Evolutionary conservation across 2,888 invertebrate genomes (phyloP).

Genomic region (Serripes groenlandicus): DNA sequence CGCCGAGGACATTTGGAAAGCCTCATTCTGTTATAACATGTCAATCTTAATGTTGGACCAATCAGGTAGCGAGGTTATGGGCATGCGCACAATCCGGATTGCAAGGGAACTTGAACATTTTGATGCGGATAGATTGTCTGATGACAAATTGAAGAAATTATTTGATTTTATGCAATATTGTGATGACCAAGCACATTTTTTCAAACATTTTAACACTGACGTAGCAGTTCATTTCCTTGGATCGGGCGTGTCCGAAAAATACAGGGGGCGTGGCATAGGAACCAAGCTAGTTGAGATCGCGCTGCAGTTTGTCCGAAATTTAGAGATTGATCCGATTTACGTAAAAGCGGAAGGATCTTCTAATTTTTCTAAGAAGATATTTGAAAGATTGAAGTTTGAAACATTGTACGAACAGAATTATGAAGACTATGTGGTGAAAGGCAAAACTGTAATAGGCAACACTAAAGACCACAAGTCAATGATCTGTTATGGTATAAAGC

Average conservation of each 20-base stretch:
- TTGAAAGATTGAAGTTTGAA: slow-evolving; percentile 30
- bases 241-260: slow-evolving; percentile 24
- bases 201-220: slow-evolving; percentile 19
- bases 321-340: slow-evolving; percentile 33
- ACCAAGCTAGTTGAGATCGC: slow-evolving; percentile 15
- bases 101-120: slow-evolving; percentile 5
- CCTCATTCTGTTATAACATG: slow-evolving; percentile 16
- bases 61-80: slow-evolving; percentile 32
- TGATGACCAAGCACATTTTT: slow-evolving; percentile 35
- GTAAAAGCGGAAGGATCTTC: slow-evolving; percentile 39
- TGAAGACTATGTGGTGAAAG: slow-evolving; percentile 26
- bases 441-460: slow-evolving; percentile 23
- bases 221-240: slow-evolving; percentile 38
- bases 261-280: slow-evolving; percentile 22
- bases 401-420: slow-evolving; percentile 17
- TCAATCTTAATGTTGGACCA: slow-evolving; percentile 38
- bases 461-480: slow-evolving; percentile 35
- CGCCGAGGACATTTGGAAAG: slow-evolving; percentile 15
- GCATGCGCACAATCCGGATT: slow-evolving; percentile 17
- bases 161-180: slow-evolving; percentile 11
- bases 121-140: slow-evolving; percentile 6
- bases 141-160: slow-evolving; percentile 10
- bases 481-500: slow-evolving; percentile 23
- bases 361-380: slow-evolving; percentile 35
- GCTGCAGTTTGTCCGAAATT: slow-evolving; percentile 32